Base-by-base conservation (phyloP, 1,140 invertebrate genomes). In the Eufriesea mexicana region DNA sequence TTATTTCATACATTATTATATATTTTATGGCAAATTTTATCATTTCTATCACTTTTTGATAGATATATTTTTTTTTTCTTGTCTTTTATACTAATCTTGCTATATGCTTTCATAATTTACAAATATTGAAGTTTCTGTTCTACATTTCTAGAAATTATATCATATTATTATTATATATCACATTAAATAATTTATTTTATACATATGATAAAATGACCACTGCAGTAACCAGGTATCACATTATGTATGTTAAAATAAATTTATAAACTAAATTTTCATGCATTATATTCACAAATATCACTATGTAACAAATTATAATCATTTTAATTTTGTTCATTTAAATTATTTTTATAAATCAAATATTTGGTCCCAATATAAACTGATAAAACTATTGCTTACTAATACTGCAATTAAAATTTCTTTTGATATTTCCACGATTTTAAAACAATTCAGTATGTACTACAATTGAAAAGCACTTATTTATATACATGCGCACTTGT, bases 211-310 rank as follows among this genome's bases (percentile, higher is more conserved):
- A 61, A 79, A 59, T 84, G 2, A 61, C 23, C 35, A 68, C 61
- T 57, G 72, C 67, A 51, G 18, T 14, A 28, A 12, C 9, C 20
- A 8, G 14, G 86, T 87, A 89, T 90, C 84, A 87, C 79, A 89
- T 75, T 84, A 23, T 35, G 59, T 47, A 51, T 55, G 51, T 20
- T 49, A 14, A 62, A 75, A 67, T 79, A 68, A 67, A 25, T 54
- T 25, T 14, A 62, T 7, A 67, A 45, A 25, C 23, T 57, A 59
- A 0, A 61, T 42, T 62, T 47, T 62, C 47, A 28, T 59, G 28
- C 6, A 42, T 74, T 51, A 42, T 42, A 28, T 55, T 23, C 2
- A 68, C 14, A 61, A 51, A 23, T 35, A 47, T 54, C 10, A 23
- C 67, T 9, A 73, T 64, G 8, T 80, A 64, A 64, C 35, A 18